Evolutionary conservation across 1,140 invertebrate species (phyloP).

Genomic region (Brachionus asplanchnoidis): DNA sequence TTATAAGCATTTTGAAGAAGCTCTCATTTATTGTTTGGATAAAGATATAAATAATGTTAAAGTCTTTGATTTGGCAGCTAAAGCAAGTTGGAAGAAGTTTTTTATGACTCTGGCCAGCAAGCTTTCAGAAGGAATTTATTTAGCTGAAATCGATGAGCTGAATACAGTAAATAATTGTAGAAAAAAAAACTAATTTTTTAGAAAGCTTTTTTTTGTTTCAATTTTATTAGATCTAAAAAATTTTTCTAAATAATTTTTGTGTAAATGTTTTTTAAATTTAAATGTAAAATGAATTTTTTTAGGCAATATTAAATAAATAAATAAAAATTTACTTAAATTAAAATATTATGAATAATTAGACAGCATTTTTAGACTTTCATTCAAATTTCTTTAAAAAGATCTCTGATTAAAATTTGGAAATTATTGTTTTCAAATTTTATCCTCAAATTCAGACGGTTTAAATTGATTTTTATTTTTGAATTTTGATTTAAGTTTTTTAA

Average conservation of each 20-base stretch:
- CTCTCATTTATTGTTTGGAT: neutral
- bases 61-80: neutral
- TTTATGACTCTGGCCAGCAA: neutral
- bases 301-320: too few species aligned
- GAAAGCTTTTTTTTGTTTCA: too few species aligned
- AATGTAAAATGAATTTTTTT: neutral
- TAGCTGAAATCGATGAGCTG: neutral
- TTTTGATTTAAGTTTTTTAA: too few species aligned
- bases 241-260: neutral
- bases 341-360: too few species aligned
- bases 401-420: too few species aligned
- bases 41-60: neutral
- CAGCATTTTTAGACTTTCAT: too few species aligned
- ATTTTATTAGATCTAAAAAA: too few species aligned
- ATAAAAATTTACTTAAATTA: too few species aligned
- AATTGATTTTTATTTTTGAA: too few species aligned
- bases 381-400: too few species aligned
- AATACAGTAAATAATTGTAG: neutral
- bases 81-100: conserved; percentile 27
- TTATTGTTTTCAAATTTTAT: too few species aligned
- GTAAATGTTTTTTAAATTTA: neutral
- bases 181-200: neutral
- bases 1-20: conserved; percentile 24
- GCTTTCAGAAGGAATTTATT: conserved; percentile 13
- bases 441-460: too few species aligned